phyloP scores from a whole-genome alignment of 2,113 vertebrate genomes.

The Crocuta crocuta region DNA sequence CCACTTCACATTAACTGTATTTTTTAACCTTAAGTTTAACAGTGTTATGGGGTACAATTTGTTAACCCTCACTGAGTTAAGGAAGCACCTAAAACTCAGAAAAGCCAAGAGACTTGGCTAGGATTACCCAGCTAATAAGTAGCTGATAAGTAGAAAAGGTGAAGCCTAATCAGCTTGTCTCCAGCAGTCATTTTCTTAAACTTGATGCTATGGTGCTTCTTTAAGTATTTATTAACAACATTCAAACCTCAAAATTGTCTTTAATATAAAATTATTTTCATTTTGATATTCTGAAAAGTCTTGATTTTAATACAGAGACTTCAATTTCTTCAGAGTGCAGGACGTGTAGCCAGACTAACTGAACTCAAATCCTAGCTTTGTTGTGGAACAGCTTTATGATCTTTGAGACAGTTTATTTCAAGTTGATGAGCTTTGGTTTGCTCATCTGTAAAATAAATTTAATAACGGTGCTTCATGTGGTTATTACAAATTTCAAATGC shows the following conservation, averaged over 20 bases:
- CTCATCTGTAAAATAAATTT: background rate
- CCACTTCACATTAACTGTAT: background rate
- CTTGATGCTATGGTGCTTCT: background rate
- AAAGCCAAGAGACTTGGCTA: background rate
- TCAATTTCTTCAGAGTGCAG: background rate
- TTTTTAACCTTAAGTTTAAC: background rate
- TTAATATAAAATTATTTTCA: slow-evolving; percentile 22
- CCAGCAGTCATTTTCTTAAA: background rate
- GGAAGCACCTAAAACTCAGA: background rate
- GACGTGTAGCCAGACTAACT: background rate
- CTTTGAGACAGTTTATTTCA: background rate
- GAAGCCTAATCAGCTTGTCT: background rate
- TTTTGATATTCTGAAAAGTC: background rate
- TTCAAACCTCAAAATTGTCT: background rate
- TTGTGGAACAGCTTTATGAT: background rate
- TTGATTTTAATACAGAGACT: background rate
- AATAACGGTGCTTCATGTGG: background rate
- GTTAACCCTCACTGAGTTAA: background rate
- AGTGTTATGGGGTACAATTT: background rate
- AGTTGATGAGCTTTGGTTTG: background rate
- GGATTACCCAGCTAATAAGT: background rate
- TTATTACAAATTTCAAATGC: background rate
- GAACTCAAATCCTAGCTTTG: background rate
- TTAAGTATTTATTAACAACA: background rate
- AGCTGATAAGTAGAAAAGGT: background rate